phyloP scores from a whole-genome alignment of 2,797 vertebrate species.

The Sebastes alutus region DNA sequence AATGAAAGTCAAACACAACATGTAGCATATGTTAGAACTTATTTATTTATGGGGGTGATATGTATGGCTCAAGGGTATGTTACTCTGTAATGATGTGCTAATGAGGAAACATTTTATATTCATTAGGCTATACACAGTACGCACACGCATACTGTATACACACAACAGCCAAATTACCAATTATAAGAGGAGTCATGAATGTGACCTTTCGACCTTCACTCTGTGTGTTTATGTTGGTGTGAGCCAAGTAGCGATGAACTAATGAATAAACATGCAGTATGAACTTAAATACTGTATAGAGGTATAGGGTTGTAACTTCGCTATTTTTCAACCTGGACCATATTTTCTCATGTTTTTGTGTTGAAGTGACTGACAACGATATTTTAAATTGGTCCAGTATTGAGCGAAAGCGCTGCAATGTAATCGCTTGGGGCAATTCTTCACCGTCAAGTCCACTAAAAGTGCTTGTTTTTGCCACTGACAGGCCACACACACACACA shows the following conservation, averaged over 20 bases:
- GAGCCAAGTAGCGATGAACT: not conserved
- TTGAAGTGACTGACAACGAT: not conserved
- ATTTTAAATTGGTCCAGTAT: not conserved
- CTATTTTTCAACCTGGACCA: not conserved
- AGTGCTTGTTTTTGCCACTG: not conserved
- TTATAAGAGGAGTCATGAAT: conserved; percentile 18
- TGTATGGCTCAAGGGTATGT: not conserved
- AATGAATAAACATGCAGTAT: conserved; percentile 8
- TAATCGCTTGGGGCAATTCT: not conserved
- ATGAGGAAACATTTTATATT: conserved; percentile 25
- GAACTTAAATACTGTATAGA: not conserved
- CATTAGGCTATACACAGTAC: conserved; percentile 4
- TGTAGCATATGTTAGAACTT: not conserved
- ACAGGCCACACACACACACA: not conserved
- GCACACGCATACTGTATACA: not conserved
- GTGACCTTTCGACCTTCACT: conserved; percentile 7
- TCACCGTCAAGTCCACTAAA: not conserved
- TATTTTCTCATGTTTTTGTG: not conserved
- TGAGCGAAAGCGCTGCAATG: not conserved
- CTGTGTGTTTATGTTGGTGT: not conserved
- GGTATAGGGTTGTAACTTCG: not conserved
- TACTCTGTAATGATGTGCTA: conserved; percentile 46
- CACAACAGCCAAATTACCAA: not conserved
- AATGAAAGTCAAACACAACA: too few species aligned
- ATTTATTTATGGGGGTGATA: conserved; percentile 11